Percentiles rank a stretch among this genome's conserved stretches.
Conservation (phyloP, 2,888 invertebrate genomes). For the Drosophila koepferae region DNA sequence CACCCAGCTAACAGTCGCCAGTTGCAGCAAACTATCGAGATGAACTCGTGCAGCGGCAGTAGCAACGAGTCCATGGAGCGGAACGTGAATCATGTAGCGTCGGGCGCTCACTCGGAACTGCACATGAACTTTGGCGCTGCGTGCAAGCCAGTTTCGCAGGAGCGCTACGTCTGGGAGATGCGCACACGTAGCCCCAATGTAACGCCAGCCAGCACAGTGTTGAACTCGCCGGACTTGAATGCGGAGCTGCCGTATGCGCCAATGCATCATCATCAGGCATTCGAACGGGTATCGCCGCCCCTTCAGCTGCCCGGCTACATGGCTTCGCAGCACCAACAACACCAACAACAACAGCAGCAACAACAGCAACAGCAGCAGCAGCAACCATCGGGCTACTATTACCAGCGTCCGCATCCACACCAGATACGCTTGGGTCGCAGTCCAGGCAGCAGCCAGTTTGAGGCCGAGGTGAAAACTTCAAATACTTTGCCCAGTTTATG, state of each 20-base stretch:
- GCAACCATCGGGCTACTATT: conserved; percentile 52
- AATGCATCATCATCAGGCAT: conserved; percentile 66
- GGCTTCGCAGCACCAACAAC: conserved; percentile 23
- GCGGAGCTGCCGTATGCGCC: conserved; percentile 81
- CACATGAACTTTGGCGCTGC: conserved; percentile 56
- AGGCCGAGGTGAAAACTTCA: conserved; percentile 66
- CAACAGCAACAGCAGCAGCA: conserved; percentile 22
- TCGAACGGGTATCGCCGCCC: conserved; percentile 36
- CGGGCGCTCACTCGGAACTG: conserved; percentile 31
- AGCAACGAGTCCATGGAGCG: conserved; percentile 70
- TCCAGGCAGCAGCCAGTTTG: conserved; percentile 81
- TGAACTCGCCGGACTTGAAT: conserved; percentile 84
- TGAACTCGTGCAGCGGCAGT: conserved; percentile 71
- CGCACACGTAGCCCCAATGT: conserved; percentile 84
- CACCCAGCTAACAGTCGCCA: conserved; percentile 9
- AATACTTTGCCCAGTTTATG: neutral
- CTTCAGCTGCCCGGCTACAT: conserved; percentile 40
- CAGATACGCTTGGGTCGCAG: conserved; percentile 84
- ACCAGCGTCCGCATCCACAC: conserved; percentile 74
- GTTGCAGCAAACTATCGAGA: conserved; percentile 12
- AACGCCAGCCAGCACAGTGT: conserved; percentile 84
- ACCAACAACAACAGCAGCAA: conserved; percentile 29
- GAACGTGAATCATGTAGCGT: conserved; percentile 34
- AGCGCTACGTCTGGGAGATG: conserved; percentile 85
- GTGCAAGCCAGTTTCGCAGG: conserved; percentile 55